phyloP scores from a whole-genome alignment of 2,888 invertebrate genomes.

The Aleiodes testaceus region DNA sequence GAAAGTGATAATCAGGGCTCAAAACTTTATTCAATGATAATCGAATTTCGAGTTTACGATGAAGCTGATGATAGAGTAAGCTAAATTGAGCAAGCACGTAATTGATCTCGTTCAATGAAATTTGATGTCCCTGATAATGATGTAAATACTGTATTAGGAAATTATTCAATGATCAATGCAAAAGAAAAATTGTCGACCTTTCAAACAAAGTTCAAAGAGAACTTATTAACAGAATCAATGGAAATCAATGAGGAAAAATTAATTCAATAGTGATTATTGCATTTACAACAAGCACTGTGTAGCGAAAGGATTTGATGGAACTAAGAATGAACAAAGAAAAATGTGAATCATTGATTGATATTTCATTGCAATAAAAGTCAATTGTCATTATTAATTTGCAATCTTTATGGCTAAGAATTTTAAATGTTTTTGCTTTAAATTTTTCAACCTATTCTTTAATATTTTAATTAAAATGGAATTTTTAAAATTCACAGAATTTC shows the following conservation, averaged over 20 bases:
- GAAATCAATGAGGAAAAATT: slow-evolving; percentile 33
- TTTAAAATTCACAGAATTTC: not conserved
- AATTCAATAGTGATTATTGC: slow-evolving; percentile 55
- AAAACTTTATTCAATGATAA: no score
- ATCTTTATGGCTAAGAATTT: slow-evolving; percentile 7
- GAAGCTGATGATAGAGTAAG: not conserved
- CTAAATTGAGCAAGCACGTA: not conserved
- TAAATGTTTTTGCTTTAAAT: slow-evolving; percentile 1
- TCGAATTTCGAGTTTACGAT: not conserved
- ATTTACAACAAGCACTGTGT: slow-evolving; percentile 67
- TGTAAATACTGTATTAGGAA: slow-evolving; percentile 63
- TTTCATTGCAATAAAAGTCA: slow-evolving; percentile 51
- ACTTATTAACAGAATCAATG: slow-evolving; percentile 19
- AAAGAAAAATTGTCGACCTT: slow-evolving; percentile 28
- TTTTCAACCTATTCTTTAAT: not conserved
- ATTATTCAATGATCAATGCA: slow-evolving; percentile 33
- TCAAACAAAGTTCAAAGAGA: slow-evolving; percentile 15
- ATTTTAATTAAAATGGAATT: not conserved
- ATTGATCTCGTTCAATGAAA: slow-evolving; percentile 38
- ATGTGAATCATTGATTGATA: slow-evolving; percentile 42
- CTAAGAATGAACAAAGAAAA: slow-evolving; percentile 56
- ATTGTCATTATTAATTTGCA: slow-evolving; percentile 56
- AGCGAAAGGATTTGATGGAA: slow-evolving; percentile 64
- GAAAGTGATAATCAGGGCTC: slow-evolving; percentile 19
- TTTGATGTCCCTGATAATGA: slow-evolving; percentile 54